Evolutionary conservation across 2,797 vertebrate species (phyloP).

Genomic region (Pipistrellus nathusii): DNA sequence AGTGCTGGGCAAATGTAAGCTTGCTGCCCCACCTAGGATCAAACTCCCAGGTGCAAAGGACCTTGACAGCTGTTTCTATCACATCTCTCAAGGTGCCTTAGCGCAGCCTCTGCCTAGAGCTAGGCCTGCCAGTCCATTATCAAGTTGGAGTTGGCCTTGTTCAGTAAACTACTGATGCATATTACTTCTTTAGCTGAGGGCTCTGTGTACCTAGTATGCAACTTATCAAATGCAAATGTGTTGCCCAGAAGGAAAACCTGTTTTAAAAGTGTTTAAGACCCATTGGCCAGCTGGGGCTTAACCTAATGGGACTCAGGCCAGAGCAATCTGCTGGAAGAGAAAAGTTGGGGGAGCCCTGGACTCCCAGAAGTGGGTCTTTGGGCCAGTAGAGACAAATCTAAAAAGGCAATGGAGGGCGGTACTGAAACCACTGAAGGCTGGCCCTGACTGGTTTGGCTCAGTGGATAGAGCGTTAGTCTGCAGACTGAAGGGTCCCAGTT

Average conservation of each 20-base stretch:
- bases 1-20: not conserved
- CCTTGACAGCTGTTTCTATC: conserved; percentile 2
- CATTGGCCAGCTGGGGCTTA: conserved; percentile 52
- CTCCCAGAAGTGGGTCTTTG: not conserved
- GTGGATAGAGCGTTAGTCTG: no score
- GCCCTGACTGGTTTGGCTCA: no score
- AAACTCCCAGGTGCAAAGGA: not conserved
- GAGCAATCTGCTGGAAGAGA: not conserved
- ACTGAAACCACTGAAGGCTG: not conserved
- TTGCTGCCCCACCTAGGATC: not conserved
- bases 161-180: conserved; percentile 36
- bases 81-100: not conserved
- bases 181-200: conserved; percentile 12
- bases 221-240: conserved; percentile 50
- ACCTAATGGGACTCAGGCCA: not conserved
- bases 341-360: not conserved
- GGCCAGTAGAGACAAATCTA: not conserved
- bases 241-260: not conserved
- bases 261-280: conserved; percentile 36
- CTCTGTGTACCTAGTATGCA: conserved; percentile 48
- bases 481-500: no score
- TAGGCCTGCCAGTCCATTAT: conserved; percentile 38
- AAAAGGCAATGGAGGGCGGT: not conserved
- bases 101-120: not conserved
- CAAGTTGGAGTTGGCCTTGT: conserved; percentile 16